These are phyloP conservation scores for Elegia similella DNA, from an alignment of 2,888 invertebrate species.

Conservation along the genomic window DNA sequence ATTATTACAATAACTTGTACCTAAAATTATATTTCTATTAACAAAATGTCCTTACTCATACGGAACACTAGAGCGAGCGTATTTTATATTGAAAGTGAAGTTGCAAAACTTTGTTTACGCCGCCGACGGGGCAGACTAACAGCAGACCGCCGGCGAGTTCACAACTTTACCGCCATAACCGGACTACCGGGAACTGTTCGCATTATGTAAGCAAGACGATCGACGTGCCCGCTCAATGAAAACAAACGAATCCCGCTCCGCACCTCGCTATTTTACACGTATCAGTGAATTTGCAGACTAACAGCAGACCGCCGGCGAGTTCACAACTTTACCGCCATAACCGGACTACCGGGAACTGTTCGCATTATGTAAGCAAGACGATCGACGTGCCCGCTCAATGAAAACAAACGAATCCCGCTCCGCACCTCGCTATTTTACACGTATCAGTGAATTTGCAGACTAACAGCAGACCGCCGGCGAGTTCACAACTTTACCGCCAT, in stretches of 20 bases:
- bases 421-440: neutral
- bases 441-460: neutral
- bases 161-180: neutral
- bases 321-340: neutral
- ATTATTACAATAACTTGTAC: too few species aligned
- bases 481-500: neutral
- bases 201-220: neutral
- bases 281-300: neutral
- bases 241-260: neutral
- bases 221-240: neutral
- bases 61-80: too few species aligned
- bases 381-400: neutral
- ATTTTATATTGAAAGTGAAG: too few species aligned
- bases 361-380: neutral
- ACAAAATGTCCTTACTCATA: too few species aligned
- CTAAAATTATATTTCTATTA: too few species aligned
- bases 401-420: neutral
- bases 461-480: neutral
- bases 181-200: neutral
- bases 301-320: neutral
- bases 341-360: neutral
- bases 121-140: neutral
- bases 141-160: neutral
- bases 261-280: neutral
- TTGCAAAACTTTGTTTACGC: neutral